Evolutionary conservation across 2,797 vertebrate genomes (phyloP).

Genomic region (Triplophysa yarkandensis): DNA sequence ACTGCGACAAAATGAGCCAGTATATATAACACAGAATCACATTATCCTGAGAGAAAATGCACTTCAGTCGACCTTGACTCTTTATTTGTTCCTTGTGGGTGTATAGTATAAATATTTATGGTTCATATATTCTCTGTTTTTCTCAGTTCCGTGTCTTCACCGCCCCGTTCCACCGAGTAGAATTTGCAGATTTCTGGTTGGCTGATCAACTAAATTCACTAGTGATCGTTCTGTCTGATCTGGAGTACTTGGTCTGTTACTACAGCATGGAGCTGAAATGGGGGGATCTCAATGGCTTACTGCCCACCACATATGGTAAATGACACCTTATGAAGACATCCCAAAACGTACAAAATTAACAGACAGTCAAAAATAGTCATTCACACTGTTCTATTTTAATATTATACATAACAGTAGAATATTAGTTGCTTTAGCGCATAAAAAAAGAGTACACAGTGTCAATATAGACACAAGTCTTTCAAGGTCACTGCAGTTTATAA

Average conservation of each 20-base stretch:
- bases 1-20: not conserved
- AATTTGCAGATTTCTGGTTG: slow-evolving; percentile 99
- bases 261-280: slow-evolving; percentile 84
- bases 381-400: not conserved
- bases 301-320: slow-evolving; percentile 71
- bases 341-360: not conserved
- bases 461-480: slow-evolving; percentile 9
- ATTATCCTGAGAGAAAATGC: not conserved
- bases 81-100: not conserved
- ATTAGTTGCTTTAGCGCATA: slow-evolving; percentile 9
- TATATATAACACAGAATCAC: not conserved
- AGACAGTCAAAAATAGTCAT: not conserved
- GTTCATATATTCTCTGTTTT: slow-evolving; percentile 39
- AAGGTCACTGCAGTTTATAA: slow-evolving; percentile 14
- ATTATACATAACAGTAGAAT: not conserved
- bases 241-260: slow-evolving; percentile 96
- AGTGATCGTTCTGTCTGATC: slow-evolving; percentile 91
- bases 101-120: slow-evolving; percentile 29
- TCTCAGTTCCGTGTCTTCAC: slow-evolving; percentile 94
- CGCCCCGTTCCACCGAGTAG: slow-evolving; percentile 95
- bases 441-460: slow-evolving; percentile 15
- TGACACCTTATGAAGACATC: slow-evolving; percentile 1
- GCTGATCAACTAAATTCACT: slow-evolving; percentile 98
- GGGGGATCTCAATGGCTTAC: slow-evolving; percentile 77
- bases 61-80: not conserved